Percentiles rank a stretch among this genome's conserved stretches.
These are phyloP conservation scores for Zaprionus lineosus DNA, from an alignment of 2,888 invertebrate species.

Conservation along the genomic window DNA sequence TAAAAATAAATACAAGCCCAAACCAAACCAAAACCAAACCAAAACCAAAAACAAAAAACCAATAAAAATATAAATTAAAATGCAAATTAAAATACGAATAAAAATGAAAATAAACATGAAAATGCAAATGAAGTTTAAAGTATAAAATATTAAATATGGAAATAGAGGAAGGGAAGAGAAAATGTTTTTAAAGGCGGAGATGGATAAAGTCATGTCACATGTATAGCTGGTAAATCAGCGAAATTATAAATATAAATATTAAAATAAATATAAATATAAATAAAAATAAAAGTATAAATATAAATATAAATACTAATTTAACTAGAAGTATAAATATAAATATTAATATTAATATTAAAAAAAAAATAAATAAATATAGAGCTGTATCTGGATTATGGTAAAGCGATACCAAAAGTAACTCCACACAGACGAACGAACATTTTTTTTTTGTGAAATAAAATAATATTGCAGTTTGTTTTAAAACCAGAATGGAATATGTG, in stretches of 20 bases:
- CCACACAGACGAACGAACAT: conserved; percentile 43
- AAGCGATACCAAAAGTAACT: conserved; percentile 40
- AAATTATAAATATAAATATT: conserved; percentile 15
- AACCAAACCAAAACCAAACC: no score
- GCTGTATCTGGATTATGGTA: conserved; percentile 25
- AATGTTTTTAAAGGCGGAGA: no score
- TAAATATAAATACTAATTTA: conserved; percentile 41
- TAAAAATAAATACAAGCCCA: no score
- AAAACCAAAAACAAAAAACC: no score
- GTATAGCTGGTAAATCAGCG: no score
- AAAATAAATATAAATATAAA: conserved; percentile 41
- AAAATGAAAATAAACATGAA: conserved; percentile 8
- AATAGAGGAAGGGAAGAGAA: no score
- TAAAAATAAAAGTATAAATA: conserved; percentile 10
- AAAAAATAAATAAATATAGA: conserved; percentile 18
- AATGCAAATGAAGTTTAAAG: no score
- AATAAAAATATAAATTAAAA: conserved; percentile 33
- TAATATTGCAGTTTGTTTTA: conserved; percentile 77
- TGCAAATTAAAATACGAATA: conserved; percentile 16
- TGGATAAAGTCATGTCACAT: no score
- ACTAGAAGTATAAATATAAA: conserved; percentile 17
- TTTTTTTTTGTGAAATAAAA: conserved; percentile 76
- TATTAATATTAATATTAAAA: conserved; percentile 36
- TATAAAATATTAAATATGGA: no score
- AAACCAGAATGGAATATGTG: conserved; percentile 70